Conservation (phyloP, 2,888 invertebrate genomes). For the Pseudanteris insignis region DNA sequence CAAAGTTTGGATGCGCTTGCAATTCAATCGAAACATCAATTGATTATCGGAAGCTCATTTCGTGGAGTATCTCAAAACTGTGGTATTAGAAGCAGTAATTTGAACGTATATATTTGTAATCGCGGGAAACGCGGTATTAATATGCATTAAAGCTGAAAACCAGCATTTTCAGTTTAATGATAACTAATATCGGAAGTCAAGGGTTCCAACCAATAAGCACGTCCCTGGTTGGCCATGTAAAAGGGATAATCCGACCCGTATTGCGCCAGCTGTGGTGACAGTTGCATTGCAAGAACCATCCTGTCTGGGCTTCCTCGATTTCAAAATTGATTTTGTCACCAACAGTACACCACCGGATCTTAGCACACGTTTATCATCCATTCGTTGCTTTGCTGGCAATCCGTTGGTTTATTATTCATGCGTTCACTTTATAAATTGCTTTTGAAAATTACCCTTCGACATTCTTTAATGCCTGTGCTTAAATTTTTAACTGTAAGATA, state of each 20-base stretch:
- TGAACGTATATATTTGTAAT: too few relatives aligned
- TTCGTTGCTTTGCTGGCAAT: too few relatives aligned
- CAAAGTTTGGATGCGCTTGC: too few relatives aligned
- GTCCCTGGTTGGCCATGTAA: slow-evolving; percentile 39
- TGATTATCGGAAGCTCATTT: too few relatives aligned
- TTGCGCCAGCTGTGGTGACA: slow-evolving; percentile 46
- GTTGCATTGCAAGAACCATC: slow-evolving; percentile 45
- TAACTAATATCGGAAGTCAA: slow-evolving; percentile 38
- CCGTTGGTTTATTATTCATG: too few relatives aligned
- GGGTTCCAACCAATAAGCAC: slow-evolving; percentile 43
- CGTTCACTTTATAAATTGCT: too few relatives aligned
- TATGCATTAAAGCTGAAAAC: slow-evolving; percentile 28
- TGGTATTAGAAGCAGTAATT: too few relatives aligned
- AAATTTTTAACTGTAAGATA: too few relatives aligned
- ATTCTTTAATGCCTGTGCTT: too few relatives aligned
- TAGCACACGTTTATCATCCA: slow-evolving; percentile 34
- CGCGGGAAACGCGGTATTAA: slow-evolving; percentile 21
- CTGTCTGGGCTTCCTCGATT: slow-evolving; percentile 26
- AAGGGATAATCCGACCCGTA: slow-evolving; percentile 46
- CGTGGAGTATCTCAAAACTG: too few relatives aligned
- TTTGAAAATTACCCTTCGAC: too few relatives aligned
- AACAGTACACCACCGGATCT: slow-evolving; percentile 18
- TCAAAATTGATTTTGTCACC: slow-evolving; percentile 42
- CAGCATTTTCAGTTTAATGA: slow-evolving; percentile 42
- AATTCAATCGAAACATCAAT: too few relatives aligned